phyloP scores from a whole-genome alignment of 2,888 invertebrate genomes.

The Agriotes lineatus region DNA sequence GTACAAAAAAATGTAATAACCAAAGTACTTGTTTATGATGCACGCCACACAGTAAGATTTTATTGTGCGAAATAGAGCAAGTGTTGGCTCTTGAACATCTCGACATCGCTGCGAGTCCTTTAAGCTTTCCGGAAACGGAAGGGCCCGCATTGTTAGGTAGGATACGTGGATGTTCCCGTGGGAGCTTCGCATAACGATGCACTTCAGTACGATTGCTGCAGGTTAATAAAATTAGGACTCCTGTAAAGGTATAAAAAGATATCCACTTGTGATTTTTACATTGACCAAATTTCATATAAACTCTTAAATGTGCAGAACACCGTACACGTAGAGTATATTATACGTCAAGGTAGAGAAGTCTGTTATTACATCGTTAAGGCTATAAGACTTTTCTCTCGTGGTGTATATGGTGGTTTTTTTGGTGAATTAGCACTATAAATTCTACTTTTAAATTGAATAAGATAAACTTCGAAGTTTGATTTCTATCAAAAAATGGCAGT shows the following conservation, averaged over 20 bases:
- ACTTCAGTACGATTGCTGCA: constrained; percentile 30
- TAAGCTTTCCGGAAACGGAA: constrained; percentile 53
- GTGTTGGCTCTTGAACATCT: constrained; percentile 34
- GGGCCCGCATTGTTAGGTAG: constrained; percentile 51
- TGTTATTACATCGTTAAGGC: no score
- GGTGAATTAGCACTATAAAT: no score
- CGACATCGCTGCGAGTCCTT: constrained; percentile 33
- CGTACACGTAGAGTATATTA: no score
- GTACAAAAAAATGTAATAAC: neutral
- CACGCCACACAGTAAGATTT: constrained; percentile 29
- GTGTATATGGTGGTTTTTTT: no score
- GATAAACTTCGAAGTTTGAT: no score
- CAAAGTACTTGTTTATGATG: constrained; percentile 30
- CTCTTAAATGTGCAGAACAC: no score
- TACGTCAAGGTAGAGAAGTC: no score
- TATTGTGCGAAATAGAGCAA: constrained; percentile 36
- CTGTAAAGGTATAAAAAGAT: neutral
- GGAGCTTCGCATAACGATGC: constrained; percentile 37
- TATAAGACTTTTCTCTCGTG: no score
- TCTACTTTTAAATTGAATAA: no score
- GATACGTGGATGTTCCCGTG: constrained; percentile 51
- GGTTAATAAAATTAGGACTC: constrained; percentile 13
- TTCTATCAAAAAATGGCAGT: no score
- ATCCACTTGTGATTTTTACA: no score
- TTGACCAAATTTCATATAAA: no score